Evolutionary conservation across 1,140 invertebrate genomes (phyloP).

Genomic region (Physella acuta): DNA sequence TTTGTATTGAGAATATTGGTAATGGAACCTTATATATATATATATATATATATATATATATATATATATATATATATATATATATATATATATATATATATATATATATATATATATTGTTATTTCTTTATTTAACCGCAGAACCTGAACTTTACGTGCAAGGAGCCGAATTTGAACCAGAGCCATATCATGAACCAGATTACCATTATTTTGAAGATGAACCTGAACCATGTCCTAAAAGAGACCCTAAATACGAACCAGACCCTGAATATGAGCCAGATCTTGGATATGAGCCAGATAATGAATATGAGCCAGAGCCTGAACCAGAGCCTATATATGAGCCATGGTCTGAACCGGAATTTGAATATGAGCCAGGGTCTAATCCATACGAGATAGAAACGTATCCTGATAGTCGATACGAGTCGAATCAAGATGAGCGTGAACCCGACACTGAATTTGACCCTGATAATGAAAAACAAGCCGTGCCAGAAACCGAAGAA

Average conservation of each 20-base stretch:
- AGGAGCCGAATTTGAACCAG: conserved; percentile 8
- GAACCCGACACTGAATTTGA: conserved; percentile 3
- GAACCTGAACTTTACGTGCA: too few relatives aligned
- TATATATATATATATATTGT: too few relatives aligned
- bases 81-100: too few relatives aligned
- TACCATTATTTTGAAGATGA: conserved; percentile 32
- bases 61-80: too few relatives aligned
- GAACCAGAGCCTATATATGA: not conserved
- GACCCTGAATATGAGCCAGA: not conserved
- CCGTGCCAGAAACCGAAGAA: conserved; percentile 28
- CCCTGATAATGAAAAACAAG: conserved; percentile 25
- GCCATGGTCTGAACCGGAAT: not conserved
- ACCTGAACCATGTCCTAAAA: not conserved
- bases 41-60: too few relatives aligned
- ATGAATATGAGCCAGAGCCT: not conserved
- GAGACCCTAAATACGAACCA: conserved; percentile 21
- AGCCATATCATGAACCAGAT: not conserved
- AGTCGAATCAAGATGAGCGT: not conserved
- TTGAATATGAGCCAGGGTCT: too few relatives aligned
- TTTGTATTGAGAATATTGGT: too few relatives aligned
- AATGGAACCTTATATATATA: too few relatives aligned
- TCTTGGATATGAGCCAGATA: not conserved
- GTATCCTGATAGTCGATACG: not conserved
- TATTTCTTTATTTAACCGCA: too few relatives aligned
- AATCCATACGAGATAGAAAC: not conserved